These are phyloP conservation scores for Agrilus cyanescens DNA, from an alignment of 2,888 invertebrate species.

Conservation along the genomic window DNA sequence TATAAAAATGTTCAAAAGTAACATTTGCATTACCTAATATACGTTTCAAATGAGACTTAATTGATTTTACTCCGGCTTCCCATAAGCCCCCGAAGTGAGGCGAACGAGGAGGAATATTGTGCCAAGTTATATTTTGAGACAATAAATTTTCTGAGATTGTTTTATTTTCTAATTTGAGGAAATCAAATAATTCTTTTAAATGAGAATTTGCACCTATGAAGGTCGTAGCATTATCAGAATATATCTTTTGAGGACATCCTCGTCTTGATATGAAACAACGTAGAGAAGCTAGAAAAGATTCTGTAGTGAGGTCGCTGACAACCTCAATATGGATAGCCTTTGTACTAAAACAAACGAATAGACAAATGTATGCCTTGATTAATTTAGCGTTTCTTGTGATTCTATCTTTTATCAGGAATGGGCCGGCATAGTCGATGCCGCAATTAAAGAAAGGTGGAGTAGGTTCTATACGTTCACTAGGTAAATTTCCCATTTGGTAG, in stretches of 20 bases:
- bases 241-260: constrained; percentile 9
- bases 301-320: constrained; percentile 11
- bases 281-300: constrained; percentile 12
- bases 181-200: constrained; percentile 4
- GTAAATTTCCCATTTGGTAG: constrained; percentile 13
- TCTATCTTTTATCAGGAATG: constrained; percentile 11
- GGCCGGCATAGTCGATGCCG: constrained; percentile 16
- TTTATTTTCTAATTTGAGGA: not conserved
- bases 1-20: constrained; percentile 19
- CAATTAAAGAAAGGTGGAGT: constrained; percentile 9
- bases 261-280: constrained; percentile 11
- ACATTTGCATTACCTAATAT: constrained; percentile 12
- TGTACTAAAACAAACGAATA: constrained; percentile 16
- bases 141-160: not conserved
- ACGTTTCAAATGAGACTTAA: constrained; percentile 20
- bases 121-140: constrained; percentile 13
- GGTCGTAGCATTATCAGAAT: constrained; percentile 11
- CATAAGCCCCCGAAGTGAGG: constrained; percentile 19
- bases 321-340: constrained; percentile 15
- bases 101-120: constrained; percentile 17
- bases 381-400: constrained; percentile 9
- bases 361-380: constrained; percentile 12
- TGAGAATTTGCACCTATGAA: constrained; percentile 11
- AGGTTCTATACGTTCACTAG: not conserved
- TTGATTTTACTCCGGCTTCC: constrained; percentile 21